Evolutionary conservation across 2,113 vertebrate species (phyloP).

Genomic region (Dasypus novemcinctus): DNA sequence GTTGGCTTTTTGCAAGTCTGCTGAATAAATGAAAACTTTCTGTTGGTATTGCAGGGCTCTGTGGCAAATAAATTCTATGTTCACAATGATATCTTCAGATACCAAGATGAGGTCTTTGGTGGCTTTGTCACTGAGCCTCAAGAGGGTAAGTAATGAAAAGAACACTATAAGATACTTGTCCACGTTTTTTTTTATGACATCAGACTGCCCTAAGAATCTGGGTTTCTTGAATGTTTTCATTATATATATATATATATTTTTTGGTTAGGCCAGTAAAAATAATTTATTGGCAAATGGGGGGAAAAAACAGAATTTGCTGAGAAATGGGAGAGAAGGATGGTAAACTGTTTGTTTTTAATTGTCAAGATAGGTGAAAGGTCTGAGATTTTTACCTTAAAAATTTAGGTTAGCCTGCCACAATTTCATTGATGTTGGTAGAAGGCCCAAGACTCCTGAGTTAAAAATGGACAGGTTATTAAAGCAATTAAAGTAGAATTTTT

Average conservation of each 20-base stretch:
- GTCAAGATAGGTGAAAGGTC: not conserved
- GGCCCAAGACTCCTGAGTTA: not conserved
- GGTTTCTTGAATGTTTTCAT: conserved; percentile 21
- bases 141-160: conserved; percentile 87
- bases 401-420: not conserved
- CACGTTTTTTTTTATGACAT: not conserved
- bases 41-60: conserved; percentile 88
- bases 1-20: not conserved
- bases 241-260: conserved; percentile 3
- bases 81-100: conserved; percentile 98
- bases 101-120: conserved; percentile 97
- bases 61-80: conserved; percentile 99
- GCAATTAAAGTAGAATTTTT: not conserved
- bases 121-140: conserved; percentile 97
- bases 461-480: not conserved
- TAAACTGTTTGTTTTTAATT: not conserved
- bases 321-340: not conserved
- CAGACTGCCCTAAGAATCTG: not conserved
- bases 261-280: too few relatives aligned
- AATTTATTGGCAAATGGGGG: too few relatives aligned
- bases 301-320: too few relatives aligned
- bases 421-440: not conserved
- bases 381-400: not conserved
- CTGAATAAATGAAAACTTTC: conserved; percentile 41
- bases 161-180: not conserved